Percentiles rank a stretch among this genome's conserved stretches.
Conservation (phyloP, 2,797 vertebrate species). For the Diglossa cyanea region DNA sequence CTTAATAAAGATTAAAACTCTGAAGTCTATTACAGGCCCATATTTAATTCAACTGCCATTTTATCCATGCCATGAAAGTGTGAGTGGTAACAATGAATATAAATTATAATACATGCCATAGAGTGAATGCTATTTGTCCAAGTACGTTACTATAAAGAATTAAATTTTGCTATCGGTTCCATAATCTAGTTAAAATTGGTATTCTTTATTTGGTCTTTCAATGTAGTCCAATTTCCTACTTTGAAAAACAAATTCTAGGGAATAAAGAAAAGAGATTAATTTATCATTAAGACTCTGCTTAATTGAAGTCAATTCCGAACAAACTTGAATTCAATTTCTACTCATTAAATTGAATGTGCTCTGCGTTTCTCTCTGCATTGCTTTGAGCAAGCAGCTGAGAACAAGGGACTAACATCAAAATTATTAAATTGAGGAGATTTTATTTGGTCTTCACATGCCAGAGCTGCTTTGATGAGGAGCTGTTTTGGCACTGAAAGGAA, state of each 20-base stretch:
- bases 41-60: constrained; percentile 87
- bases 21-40: constrained; percentile 83
- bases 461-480: constrained; percentile 87
- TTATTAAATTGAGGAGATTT: constrained; percentile 96
- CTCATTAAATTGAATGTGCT: constrained; percentile 92
- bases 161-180: constrained; percentile 90
- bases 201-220: constrained; percentile 92
- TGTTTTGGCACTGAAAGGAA: constrained; percentile 88
- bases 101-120: constrained; percentile 87
- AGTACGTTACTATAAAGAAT: constrained; percentile 89
- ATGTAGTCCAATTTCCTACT: constrained; percentile 91
- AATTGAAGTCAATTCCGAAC: constrained; percentile 99
- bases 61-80: constrained; percentile 84
- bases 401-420: constrained; percentile 92
- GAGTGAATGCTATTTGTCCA: constrained; percentile 85
- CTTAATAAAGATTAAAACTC: constrained; percentile 87
- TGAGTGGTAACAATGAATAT: constrained; percentile 84
- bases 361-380: constrained; percentile 85
- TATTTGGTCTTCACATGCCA: constrained; percentile 91
- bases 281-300: constrained; percentile 97
- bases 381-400: constrained; percentile 90
- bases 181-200: constrained; percentile 93
- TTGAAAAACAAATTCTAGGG: constrained; percentile 94
- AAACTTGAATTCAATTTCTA: constrained; percentile 98
- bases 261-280: constrained; percentile 99